These are phyloP conservation scores for Gymnoscelis rufifasciata DNA, from an alignment of 2,888 invertebrate species.

Conservation along the genomic window DNA sequence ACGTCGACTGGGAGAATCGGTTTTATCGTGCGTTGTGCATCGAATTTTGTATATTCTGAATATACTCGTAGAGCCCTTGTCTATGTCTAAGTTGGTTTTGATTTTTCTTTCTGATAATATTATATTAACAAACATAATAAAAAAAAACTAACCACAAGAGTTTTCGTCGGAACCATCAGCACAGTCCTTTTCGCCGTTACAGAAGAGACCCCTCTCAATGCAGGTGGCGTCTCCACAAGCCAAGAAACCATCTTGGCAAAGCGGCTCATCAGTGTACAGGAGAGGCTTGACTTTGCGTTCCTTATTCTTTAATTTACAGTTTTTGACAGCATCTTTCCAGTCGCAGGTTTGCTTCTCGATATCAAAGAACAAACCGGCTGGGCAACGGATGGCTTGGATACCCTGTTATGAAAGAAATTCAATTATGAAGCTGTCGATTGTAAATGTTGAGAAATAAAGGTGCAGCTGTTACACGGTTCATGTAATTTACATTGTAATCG, in stretches of 20 bases:
- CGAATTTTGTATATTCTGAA: too few relatives aligned
- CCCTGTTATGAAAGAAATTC: slow-evolving; percentile 78
- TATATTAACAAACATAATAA: too few relatives aligned
- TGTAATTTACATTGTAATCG: slow-evolving; percentile 18
- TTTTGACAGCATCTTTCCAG: slow-evolving; percentile 96
- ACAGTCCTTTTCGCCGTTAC: slow-evolving; percentile 95
- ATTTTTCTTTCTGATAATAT: too few relatives aligned
- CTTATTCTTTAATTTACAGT: slow-evolving; percentile 93
- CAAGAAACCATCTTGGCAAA: slow-evolving; percentile 91
- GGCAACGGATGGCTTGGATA: slow-evolving; percentile 94
- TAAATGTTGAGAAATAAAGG: slow-evolving; percentile 19
- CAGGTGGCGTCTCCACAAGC: slow-evolving; percentile 93
- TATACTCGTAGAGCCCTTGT: too few relatives aligned
- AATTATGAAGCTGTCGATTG: slow-evolving; percentile 20
- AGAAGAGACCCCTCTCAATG: slow-evolving; percentile 93
- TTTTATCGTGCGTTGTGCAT: slow-evolving; percentile 30
- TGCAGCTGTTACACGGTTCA: slow-evolving; percentile 15
- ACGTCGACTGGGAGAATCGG: slow-evolving; percentile 36
- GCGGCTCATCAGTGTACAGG: slow-evolving; percentile 92
- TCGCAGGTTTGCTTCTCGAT: slow-evolving; percentile 97
- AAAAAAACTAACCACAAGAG: slow-evolving; percentile 86
- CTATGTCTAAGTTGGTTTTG: too few relatives aligned
- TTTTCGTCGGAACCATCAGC: slow-evolving; percentile 94
- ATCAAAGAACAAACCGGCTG: slow-evolving; percentile 94
- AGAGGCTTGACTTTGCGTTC: slow-evolving; percentile 92